These are phyloP conservation scores for Zosterops borbonicus DNA, from an alignment of 2,113 vertebrate genomes.

Conservation along the genomic window DNA sequence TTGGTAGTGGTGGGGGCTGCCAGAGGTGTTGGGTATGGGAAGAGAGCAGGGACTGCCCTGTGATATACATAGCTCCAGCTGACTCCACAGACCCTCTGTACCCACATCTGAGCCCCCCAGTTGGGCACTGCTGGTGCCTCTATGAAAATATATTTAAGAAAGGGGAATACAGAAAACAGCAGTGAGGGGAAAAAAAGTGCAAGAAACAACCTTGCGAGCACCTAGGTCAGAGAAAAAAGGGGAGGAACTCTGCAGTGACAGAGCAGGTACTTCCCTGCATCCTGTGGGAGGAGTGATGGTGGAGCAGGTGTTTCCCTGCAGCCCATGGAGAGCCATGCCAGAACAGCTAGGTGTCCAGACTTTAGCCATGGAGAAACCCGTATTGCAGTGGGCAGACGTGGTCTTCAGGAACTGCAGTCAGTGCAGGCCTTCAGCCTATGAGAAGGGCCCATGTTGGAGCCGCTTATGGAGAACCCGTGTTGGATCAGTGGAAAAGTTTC, in stretches of 20 bases:
- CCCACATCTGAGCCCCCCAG: background rate
- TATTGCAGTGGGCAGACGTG: accelerated
- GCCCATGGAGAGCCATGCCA: background rate
- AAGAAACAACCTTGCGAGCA: accelerated
- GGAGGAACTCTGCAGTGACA: background rate
- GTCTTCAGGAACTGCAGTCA: background rate
- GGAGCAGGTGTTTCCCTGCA: background rate
- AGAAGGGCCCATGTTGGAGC: background rate
- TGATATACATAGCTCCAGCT: background rate
- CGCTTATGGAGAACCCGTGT: accelerated
- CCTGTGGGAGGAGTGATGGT: background rate
- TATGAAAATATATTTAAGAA: background rate
- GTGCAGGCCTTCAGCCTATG: background rate
- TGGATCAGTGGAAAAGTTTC: background rate
- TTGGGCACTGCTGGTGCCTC: background rate
- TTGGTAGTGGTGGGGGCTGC: background rate
- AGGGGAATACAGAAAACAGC: background rate
- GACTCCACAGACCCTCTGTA: background rate
- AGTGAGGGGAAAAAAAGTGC: background rate
- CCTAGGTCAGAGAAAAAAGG: accelerated
- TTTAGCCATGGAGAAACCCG: background rate
- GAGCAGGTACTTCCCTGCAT: background rate
- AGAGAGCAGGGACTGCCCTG: background rate
- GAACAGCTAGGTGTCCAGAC: background rate
- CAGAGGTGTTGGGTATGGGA: background rate